Evolutionary conservation across 2,888 invertebrate species (phyloP).

Genomic region (Oxycera nigricornis): DNA sequence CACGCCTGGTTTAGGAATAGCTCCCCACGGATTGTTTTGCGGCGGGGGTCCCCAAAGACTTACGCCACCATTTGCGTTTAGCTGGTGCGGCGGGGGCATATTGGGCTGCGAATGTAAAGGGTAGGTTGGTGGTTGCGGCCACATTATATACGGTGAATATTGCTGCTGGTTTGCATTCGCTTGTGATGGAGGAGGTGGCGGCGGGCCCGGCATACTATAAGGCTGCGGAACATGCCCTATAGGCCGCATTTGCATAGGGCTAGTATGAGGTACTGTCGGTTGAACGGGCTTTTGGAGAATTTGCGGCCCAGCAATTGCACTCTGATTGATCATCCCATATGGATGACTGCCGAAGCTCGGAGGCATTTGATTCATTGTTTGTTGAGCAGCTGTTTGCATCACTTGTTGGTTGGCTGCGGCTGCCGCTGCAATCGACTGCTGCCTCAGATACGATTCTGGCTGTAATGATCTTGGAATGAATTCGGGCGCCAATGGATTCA

Average conservation of each 20-base stretch:
- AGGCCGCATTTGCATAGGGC: slow-evolving; percentile 51
- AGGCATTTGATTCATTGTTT: slow-evolving; percentile 48
- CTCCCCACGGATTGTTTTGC: slow-evolving; percentile 61
- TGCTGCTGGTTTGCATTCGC: slow-evolving; percentile 49
- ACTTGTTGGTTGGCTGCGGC: slow-evolving; percentile 51
- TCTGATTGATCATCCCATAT: slow-evolving; percentile 55
- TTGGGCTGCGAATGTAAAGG: slow-evolving; percentile 50
- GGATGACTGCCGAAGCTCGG: slow-evolving; percentile 47
- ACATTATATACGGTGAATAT: slow-evolving; percentile 58
- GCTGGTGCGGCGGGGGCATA: slow-evolving; percentile 47
- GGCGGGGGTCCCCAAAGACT: slow-evolving; percentile 61
- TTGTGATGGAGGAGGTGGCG: slow-evolving; percentile 44
- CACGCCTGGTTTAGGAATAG: slow-evolving; percentile 54
- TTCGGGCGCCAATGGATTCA: slow-evolving; percentile 84
- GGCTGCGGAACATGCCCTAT: slow-evolving; percentile 47
- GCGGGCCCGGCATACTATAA: slow-evolving; percentile 54
- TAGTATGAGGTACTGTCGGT: slow-evolving; percentile 49
- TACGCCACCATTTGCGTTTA: slow-evolving; percentile 58
- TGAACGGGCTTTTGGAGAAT: slow-evolving; percentile 50
- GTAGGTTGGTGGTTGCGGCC: slow-evolving; percentile 54
- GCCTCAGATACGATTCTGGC: slow-evolving; percentile 63
- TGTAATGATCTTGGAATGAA: slow-evolving; percentile 73
- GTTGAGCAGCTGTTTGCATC: slow-evolving; percentile 52
- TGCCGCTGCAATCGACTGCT: slow-evolving; percentile 55
- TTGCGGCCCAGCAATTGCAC: slow-evolving; percentile 49